Conservation (phyloP, 1,140 invertebrate species). For the Drosophila pallidifrons region DNA sequence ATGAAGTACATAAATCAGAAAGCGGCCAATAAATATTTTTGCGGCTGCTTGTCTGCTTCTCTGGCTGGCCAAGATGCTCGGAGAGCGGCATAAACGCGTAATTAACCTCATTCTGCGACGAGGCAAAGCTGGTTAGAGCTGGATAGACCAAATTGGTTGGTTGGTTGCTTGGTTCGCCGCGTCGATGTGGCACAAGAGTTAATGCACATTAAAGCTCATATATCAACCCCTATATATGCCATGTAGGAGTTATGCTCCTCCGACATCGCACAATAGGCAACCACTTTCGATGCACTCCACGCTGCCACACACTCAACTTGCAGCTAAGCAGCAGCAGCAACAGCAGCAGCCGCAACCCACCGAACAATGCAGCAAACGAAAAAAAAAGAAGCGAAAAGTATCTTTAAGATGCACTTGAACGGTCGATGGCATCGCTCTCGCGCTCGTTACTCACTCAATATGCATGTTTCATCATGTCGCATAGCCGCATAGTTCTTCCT, state of each 20-base stretch:
- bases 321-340: constrained; percentile 38
- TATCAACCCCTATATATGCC: constrained; percentile 65
- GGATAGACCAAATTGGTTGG: background rate
- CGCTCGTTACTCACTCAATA: constrained; percentile 63
- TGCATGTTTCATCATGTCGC: constrained; percentile 35
- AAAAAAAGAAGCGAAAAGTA: constrained; percentile 53
- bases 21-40: constrained; percentile 73
- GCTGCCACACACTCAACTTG: constrained; percentile 48
- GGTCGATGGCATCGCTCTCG: constrained; percentile 61
- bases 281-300: constrained; percentile 29
- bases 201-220: constrained; percentile 79
- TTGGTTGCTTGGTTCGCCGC: no score
- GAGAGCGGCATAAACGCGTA: constrained; percentile 70
- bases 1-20: constrained; percentile 67
- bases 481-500: background rate
- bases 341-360: constrained; percentile 5
- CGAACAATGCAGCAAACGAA: constrained; percentile 50
- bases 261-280: constrained; percentile 52
- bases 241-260: constrained; percentile 13
- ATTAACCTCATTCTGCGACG: constrained; percentile 69
- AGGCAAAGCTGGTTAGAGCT: constrained; percentile 10
- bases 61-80: constrained; percentile 34
- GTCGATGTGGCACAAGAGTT: constrained; percentile 65
- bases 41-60: background rate
- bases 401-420: constrained; percentile 81